Base-by-base conservation (phyloP, 2,888 invertebrate genomes). In the Bimastos eiseni region DNA sequence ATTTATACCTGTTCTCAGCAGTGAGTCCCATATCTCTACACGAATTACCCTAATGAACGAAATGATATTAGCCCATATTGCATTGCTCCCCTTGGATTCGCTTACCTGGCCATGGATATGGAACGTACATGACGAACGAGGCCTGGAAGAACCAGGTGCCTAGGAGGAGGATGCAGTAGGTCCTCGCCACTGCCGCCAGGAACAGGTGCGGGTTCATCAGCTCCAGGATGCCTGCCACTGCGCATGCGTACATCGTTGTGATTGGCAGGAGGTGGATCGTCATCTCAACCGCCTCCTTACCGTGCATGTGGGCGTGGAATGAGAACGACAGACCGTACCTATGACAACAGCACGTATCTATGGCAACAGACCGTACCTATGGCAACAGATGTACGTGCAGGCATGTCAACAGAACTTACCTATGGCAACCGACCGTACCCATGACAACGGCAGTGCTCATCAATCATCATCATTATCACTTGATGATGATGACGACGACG, bases 111-210 rank as follows among this genome's bases (percentile, higher is more conserved):
- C 93, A 93, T 24, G 92, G 92, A 83, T 91, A 92, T 89, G 93
- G 93, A 33, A 92, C 91, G 90, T 93, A 93, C 37, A 93, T 90
- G 55, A 93, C 92, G 91, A 93, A 93, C 38, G 93, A 92, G 24
- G 93, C 92, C 89, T 93, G 93, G 19, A 91, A 92, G 91, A 93
- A 93, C 93, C 93, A 93, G 30, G 93, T 93, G 17, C 93, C 93
- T 21, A 93, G 91, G 2, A 92, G 93, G 30, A 93, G 91, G 33
- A 93, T 91, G 38, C 92, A 90, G 89, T 91, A 92, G 37, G 91
- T 90, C 17, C 93, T 90, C 8, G 92, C 83, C 24, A 93, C 83
- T 88, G 92, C 92, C 21, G 92, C 92, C 91, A 92, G 90, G 44
- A 93, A 91, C 0, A 92, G 92, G 19, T 89, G 33, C n/a, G 91